Conservation (phyloP, 2,113 vertebrate genomes). For the Pituophis catenifer region DNA sequence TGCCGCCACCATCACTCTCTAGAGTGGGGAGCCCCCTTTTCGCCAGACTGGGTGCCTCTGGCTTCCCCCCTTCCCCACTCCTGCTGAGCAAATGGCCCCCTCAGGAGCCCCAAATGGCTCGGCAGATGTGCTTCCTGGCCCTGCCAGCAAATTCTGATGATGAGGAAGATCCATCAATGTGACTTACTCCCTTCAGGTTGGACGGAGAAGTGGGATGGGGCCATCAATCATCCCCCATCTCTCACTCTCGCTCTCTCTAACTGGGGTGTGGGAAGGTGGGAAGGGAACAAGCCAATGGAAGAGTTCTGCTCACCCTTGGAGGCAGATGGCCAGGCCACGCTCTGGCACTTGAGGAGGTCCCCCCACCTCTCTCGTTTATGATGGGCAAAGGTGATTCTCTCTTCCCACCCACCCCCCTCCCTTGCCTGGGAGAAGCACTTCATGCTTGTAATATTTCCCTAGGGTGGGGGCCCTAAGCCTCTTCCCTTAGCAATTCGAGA, state of each 20-base stretch:
- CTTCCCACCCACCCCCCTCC: no score
- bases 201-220: background rate
- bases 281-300: background rate
- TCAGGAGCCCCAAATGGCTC: background rate
- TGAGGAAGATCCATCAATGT: slow-evolving; percentile 31
- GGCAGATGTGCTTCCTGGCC: background rate
- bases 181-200: slow-evolving; percentile 16
- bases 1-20: background rate
- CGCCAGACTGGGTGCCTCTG: no score
- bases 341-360: no score
- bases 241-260: background rate
- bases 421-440: background rate
- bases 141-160: background rate
- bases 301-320: background rate
- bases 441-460: background rate
- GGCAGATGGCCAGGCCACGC: background rate
- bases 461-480: background rate
- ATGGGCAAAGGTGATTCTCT: background rate
- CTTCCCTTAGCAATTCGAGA: background rate
- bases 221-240: background rate
- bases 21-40: background rate
- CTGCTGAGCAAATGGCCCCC: background rate
- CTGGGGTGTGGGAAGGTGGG: background rate
- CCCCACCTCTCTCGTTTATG: background rate
- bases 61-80: accelerated